Conservation (phyloP, 1,140 invertebrate genomes). For the Drosophila pectinifera region DNA sequence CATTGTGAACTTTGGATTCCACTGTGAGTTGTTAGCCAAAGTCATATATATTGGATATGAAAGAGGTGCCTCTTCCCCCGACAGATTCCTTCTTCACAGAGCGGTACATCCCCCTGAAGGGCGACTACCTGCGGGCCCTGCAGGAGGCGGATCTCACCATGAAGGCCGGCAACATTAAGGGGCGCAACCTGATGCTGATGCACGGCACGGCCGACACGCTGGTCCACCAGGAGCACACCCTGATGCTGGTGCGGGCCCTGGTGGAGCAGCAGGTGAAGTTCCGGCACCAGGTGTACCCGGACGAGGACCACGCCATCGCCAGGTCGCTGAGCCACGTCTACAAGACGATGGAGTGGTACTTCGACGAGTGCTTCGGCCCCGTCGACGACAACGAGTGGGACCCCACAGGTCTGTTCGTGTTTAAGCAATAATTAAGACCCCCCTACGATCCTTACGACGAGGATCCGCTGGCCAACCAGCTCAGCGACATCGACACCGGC, state of each 20-base stretch:
- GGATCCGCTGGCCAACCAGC: conserved; percentile 78
- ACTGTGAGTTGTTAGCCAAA: conserved; percentile 89
- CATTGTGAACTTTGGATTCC: conserved; percentile 91
- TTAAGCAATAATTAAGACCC: conserved; percentile 85
- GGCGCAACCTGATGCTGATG: conserved; percentile 88
- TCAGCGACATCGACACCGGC: conserved; percentile 67
- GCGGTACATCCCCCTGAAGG: conserved; percentile 90
- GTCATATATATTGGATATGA: too few species aligned
- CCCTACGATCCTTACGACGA: conserved; percentile 81
- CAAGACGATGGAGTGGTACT: conserved; percentile 93
- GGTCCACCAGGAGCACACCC: conserved; percentile 94
- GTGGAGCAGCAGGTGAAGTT: conserved; percentile 91
- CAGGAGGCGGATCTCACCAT: conserved; percentile 90
- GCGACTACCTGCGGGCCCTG: conserved; percentile 89
- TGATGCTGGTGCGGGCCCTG: conserved; percentile 91
- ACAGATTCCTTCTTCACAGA: conserved; percentile 95
- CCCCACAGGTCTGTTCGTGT: conserved; percentile 84
- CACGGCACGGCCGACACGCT: conserved; percentile 92
- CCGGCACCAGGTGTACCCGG: conserved; percentile 93
- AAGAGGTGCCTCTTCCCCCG: too few species aligned
- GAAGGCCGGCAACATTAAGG: conserved; percentile 88
- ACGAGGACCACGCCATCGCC: conserved; percentile 91
- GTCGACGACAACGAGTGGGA: conserved; percentile 91
- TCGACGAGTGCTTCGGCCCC: conserved; percentile 92
- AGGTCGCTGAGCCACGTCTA: conserved; percentile 91